Evolutionary conservation across 1,140 invertebrate species (phyloP), one percentile per base, ranked within the genome.

Genomic region (Drosophila nebulosa): DNA sequence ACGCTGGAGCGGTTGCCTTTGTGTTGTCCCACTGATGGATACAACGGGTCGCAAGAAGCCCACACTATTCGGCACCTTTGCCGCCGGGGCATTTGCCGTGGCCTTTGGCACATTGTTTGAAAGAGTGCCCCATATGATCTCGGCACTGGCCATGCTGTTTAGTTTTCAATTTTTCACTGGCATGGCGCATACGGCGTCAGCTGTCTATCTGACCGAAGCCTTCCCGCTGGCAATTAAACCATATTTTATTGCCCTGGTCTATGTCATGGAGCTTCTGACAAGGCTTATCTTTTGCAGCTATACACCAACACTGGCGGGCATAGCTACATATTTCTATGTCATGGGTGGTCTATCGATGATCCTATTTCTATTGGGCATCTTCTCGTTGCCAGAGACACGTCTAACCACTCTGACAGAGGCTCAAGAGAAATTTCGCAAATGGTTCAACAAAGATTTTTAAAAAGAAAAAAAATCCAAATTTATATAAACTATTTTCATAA

Each of bases 161-260:
- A 64, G 66, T 3, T 62, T 73, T 35, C 79, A 88, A 35, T 75
- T 90, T 12, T 84, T 88, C 27, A 59, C 74, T 3, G 66, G 81
- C 5, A 16, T 90, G 30, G 74, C 78, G 0, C 67, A 69, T 27
- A 75, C 78, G 12, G 69, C 81, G 12, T 88, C 81, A 2, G 67
- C 89, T 0, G 89, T 75, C 1, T 90, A 90, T 50, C 50, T 90
- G 10, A 84, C 85, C 0, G 89, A 90, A 24, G 89, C 85, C 4
- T 90, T 90, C 55, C 89, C 89, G 0, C 30, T 90, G 51, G 16
- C 57, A 2, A 22, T 85, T 0, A 90, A 90, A 12, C 76, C 85
- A 0, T 86, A 78, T 21, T 66, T 70, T 63, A 74, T 90, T 21
- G 85, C 79, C 0, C n/a, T 79, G 3, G 63, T 79, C 0, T 88